Evolutionary conservation across 2,113 vertebrate genomes (phyloP).

Genomic region (Oreochromis spilurus): DNA sequence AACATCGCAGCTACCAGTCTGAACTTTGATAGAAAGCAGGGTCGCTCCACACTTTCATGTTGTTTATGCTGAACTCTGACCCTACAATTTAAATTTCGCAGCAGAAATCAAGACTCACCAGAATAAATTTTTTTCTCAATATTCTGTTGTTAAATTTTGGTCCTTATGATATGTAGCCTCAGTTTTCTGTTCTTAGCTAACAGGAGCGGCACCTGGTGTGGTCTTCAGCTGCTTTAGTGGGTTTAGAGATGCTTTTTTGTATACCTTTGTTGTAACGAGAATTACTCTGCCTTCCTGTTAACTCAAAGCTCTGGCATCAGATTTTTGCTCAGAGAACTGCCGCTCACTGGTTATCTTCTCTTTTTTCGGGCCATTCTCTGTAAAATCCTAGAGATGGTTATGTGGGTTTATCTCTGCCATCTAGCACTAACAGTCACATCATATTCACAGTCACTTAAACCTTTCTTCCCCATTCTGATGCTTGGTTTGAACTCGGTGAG

Average conservation of each 20-base stretch:
- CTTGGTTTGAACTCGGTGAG: neutral
- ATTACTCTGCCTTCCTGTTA: neutral
- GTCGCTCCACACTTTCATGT: neutral
- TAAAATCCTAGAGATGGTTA: neutral
- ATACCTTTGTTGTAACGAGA: neutral
- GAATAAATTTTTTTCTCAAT: neutral
- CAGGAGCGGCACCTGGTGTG: neutral
- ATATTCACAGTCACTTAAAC: neutral
- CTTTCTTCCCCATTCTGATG: neutral
- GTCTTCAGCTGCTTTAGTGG: neutral
- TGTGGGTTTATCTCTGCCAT: neutral
- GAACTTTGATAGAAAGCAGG: neutral
- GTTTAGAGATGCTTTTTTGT: neutral
- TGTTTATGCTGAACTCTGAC: neutral
- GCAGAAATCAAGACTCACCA: neutral
- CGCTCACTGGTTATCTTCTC: neutral
- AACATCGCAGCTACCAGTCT: neutral
- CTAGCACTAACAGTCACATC: neutral
- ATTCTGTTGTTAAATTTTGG: neutral
- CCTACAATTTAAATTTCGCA: neutral
- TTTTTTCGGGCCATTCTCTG: neutral
- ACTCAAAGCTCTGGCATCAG: neutral
- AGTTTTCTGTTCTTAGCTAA: accelerated
- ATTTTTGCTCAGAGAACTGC: neutral
- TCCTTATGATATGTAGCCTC: neutral